A percentile compares a stretch with the other conserved stretches of the same genome.
Evolutionary conservation across 1,140 invertebrate species (phyloP).

Genomic region (Conus betulinus): DNA sequence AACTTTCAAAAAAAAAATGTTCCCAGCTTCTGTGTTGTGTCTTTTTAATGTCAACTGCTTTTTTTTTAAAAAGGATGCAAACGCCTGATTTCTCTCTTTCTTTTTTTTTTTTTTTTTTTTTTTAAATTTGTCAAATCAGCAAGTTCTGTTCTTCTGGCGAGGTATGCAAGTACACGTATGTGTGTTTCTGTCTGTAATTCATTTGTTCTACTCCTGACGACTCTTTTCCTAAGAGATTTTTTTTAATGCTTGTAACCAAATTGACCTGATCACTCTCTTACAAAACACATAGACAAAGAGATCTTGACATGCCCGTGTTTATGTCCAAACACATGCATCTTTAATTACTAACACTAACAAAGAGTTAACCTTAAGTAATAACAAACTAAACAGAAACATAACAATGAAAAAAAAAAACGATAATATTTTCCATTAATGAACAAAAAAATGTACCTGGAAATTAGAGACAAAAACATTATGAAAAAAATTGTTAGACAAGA

Average conservation of each 20-base stretch:
- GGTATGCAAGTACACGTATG: not conserved
- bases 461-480: too few relatives aligned
- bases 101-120: not conserved
- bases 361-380: too few relatives aligned
- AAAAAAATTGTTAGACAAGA: too few relatives aligned
- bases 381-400: too few relatives aligned
- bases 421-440: too few relatives aligned
- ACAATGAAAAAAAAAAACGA: too few relatives aligned
- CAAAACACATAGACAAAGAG: too few relatives aligned
- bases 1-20: not conserved
- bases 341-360: too few relatives aligned
- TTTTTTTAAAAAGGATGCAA: slow-evolving; percentile 4
- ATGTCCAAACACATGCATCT: too few relatives aligned
- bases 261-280: too few relatives aligned
- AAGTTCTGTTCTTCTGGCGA: not conserved
- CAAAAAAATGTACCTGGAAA: too few relatives aligned
- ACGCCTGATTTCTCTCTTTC: not conserved
- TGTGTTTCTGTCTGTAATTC: not conserved
- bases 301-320: too few relatives aligned
- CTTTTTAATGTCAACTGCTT: not conserved
- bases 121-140: not conserved
- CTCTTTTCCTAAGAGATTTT: not conserved
- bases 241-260: not conserved
- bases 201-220: not conserved
- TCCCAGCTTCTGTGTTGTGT: slow-evolving; percentile 1